Evolutionary conservation across 2,888 invertebrate species (phyloP), one percentile per base, ranked within the genome.

Genomic region (Cephonodes hylas): DNA sequence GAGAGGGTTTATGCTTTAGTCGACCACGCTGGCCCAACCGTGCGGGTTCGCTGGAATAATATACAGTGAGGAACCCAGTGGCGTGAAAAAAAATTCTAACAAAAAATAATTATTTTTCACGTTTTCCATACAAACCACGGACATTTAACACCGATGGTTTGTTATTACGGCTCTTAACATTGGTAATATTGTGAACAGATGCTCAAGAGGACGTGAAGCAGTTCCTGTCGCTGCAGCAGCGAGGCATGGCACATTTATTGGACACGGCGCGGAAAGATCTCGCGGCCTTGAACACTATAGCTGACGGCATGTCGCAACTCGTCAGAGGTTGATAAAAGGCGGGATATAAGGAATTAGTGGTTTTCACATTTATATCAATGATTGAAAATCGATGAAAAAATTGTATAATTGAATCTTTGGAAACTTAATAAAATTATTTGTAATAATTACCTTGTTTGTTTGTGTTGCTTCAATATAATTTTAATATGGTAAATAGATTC

Each of bases 151-250:
- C n/a, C n/a, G n/a, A n/a, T n/a, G n/a, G n/a, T n/a, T n/a, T n/a
- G n/a, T n/a, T n/a, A n/a, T n/a, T n/a, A n/a, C n/a, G n/a, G n/a
- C n/a, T n/a, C n/a, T n/a, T n/a, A n/a, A n/a, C n/a, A n/a, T n/a
- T n/a, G n/a, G n/a, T n/a, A n/a, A n/a, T n/a, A n/a, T n/a, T 38
- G 1, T 44, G 2, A 53, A 46, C 80, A 83, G 94, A 94, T 71
- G 94, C 94, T 3, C 95, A 95, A 85, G 95, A 95, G 70, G 95
- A 96, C 78, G 93, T 96, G 80, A 95, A 94, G 69, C 94, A 97
- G 90, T 97, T 97, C 85, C 87, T 99, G 62, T 93, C 94, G 56
- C 95, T 97, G 91, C 97, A 99, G 79, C 98, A 99, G 81, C 95
- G 96, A 65, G 98, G 98, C 0, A 96, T 99, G 93, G 94, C 96